Conservation (phyloP, 2,113 vertebrate genomes). For the Daphoenositta chrysoptera region DNA sequence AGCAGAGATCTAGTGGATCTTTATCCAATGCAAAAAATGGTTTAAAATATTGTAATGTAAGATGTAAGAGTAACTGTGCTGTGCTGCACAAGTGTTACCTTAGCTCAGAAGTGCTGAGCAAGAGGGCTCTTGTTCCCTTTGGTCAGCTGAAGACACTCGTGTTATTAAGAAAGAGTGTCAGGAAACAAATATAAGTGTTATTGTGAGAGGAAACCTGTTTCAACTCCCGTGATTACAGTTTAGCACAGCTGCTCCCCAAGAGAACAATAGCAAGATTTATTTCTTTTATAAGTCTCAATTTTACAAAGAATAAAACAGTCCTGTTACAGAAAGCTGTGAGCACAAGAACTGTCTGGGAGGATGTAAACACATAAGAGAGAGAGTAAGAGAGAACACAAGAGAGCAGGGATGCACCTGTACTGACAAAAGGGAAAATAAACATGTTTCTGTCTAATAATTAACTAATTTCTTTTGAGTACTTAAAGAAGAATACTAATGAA, state of each 20-base stretch:
- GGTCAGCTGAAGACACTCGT: conserved; percentile 54
- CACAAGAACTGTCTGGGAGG: background rate
- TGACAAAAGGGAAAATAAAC: background rate
- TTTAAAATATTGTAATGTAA: background rate
- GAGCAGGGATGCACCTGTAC: background rate
- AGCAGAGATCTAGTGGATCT: background rate
- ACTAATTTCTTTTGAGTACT: background rate
- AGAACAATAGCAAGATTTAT: conserved; percentile 60
- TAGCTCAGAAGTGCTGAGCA: conserved; percentile 10
- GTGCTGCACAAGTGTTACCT: background rate
- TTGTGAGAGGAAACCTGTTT: conserved; percentile 60
- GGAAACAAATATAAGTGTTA: conserved; percentile 57
- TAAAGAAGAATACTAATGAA: background rate
- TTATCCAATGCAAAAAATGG: background rate
- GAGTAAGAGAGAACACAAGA: background rate
- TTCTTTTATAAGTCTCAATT: conserved; percentile 58
- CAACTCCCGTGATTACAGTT: conserved; percentile 45
- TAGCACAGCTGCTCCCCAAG: conserved; percentile 47
- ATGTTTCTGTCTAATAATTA: background rate
- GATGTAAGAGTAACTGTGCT: background rate
- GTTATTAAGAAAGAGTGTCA: conserved; percentile 49
- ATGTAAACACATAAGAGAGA: background rate
- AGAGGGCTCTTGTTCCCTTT: background rate
- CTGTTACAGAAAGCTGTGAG: conserved; percentile 15
- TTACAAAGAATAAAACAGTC: conserved; percentile 9